Evolutionary conservation across 2,888 invertebrate genomes (phyloP).

Genomic region (Patella ulyssiponensis): DNA sequence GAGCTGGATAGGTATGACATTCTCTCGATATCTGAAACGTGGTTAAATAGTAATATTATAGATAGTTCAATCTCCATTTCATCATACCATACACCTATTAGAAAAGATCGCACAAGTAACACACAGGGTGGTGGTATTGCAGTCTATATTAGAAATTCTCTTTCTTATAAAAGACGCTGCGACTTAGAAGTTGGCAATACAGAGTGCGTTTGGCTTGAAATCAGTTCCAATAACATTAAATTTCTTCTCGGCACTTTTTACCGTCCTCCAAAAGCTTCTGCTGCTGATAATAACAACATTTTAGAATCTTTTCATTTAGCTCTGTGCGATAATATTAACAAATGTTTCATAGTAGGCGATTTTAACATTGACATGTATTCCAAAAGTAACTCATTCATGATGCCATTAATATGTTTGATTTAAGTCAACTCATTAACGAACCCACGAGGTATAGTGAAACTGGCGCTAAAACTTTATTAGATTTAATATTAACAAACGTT

Average conservation of each 20-base stretch:
- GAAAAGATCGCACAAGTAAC: not conserved
- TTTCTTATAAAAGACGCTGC: not conserved
- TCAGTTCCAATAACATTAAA: not conserved
- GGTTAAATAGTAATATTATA: not conserved
- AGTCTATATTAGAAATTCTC: not conserved
- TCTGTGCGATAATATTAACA: not conserved
- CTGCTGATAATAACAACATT: not conserved
- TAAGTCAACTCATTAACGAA: not conserved
- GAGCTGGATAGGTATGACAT: not conserved
- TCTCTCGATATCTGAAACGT: not conserved
- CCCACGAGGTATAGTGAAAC: slow-evolving; percentile 4
- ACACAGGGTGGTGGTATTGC: not conserved
- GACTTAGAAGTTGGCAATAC: slow-evolving; percentile 3
- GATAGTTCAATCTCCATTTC: not conserved
- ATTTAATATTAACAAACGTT: not conserved
- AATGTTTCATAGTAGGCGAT: not conserved
- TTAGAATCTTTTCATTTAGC: slow-evolving; percentile 8
- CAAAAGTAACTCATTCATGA: slow-evolving; percentile 3
- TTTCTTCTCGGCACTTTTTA: slow-evolving; percentile 3
- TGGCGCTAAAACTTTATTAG: not conserved
- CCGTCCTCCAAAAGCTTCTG: not conserved
- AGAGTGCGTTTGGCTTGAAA: slow-evolving; percentile 12
- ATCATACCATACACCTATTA: not conserved
- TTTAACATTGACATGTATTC: not conserved
- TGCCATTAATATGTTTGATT: not conserved